Conservation (phyloP, 2,797 vertebrate genomes). For the Sebastes diaconus region DNA sequence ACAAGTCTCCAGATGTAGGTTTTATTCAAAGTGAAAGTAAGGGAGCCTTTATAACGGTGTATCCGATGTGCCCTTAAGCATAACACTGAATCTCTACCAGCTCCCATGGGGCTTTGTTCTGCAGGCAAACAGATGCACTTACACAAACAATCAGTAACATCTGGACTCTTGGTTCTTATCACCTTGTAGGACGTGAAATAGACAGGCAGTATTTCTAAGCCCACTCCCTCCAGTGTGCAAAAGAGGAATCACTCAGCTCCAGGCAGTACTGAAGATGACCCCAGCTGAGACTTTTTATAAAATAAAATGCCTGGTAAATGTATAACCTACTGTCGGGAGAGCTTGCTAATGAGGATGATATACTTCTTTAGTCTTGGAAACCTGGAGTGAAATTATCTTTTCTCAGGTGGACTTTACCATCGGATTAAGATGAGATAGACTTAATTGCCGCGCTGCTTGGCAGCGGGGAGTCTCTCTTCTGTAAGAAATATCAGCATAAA, state of each 20-base stretch:
- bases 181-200: not conserved
- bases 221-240: not conserved
- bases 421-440: conserved; percentile 46
- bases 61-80: not conserved
- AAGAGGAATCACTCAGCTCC: not conserved
- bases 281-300: not conserved
- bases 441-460: conserved; percentile 23
- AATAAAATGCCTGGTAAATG: not conserved
- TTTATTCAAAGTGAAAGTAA: not conserved
- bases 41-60: not conserved
- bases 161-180: not conserved
- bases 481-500: conserved; percentile 9
- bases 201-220: not conserved
- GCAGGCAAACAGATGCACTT: not conserved
- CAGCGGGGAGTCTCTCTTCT: conserved; percentile 2
- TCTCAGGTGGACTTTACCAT: conserved; percentile 33
- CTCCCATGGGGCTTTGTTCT: not conserved
- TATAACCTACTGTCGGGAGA: not conserved
- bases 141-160: not conserved
- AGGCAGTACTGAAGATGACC: conserved; percentile 25
- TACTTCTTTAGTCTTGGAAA: conserved; percentile 25
- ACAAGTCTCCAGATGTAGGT: not conserved
- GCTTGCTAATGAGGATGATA: conserved; percentile 28
- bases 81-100: not conserved
- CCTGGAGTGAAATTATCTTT: conserved; percentile 25